Percentiles rank a stretch among this genome's conserved stretches.
Evolutionary conservation across 2,797 vertebrate genomes (phyloP).

Genomic region (Siniperca undulata): DNA sequence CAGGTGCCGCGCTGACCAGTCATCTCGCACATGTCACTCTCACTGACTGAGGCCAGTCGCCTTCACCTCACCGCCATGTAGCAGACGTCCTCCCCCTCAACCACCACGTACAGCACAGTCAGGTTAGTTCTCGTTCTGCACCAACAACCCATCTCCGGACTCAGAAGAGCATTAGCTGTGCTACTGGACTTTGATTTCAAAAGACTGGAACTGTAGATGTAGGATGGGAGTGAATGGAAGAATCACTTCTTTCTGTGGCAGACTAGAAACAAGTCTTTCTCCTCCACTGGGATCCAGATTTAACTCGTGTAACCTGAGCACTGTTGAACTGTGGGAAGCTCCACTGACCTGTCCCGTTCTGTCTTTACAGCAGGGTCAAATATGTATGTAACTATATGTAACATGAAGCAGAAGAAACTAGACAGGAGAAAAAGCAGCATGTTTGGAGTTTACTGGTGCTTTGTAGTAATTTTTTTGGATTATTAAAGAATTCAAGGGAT

Average conservation of each 20-base stretch:
- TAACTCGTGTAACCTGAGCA: slow-evolving; percentile 64
- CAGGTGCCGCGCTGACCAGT: slow-evolving; percentile 83
- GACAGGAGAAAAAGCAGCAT: slow-evolving; percentile 65
- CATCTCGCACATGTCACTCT: slow-evolving; percentile 24
- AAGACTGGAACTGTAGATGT: slow-evolving; percentile 66
- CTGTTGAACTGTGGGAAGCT: slow-evolving; percentile 58
- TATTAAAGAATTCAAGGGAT: slow-evolving; percentile 65
- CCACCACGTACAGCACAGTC: slow-evolving; percentile 74
- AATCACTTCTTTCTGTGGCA: slow-evolving; percentile 37
- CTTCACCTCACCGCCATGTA: slow-evolving; percentile 73
- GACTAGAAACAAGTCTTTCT: slow-evolving; percentile 52
- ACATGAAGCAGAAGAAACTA: slow-evolving; percentile 53
- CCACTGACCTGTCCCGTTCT: slow-evolving; percentile 52
- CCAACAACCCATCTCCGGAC: slow-evolving; percentile 63
- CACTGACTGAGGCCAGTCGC: slow-evolving; percentile 57
- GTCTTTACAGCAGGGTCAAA: slow-evolving; percentile 67
- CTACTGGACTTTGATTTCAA: slow-evolving; percentile 63
- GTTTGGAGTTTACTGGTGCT: slow-evolving; percentile 73
- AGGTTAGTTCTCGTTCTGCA: slow-evolving; percentile 71
- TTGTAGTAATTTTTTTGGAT: slow-evolving; percentile 69
- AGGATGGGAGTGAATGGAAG: slow-evolving; percentile 52
- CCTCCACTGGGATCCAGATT: slow-evolving; percentile 62
- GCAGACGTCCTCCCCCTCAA: slow-evolving; percentile 63
- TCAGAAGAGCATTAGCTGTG: slow-evolving; percentile 62
- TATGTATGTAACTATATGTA: slow-evolving; percentile 66